Base-by-base conservation (phyloP, 35 echinoderm and acorn worm genomes). In the Ophioderma brevispina region DNA sequence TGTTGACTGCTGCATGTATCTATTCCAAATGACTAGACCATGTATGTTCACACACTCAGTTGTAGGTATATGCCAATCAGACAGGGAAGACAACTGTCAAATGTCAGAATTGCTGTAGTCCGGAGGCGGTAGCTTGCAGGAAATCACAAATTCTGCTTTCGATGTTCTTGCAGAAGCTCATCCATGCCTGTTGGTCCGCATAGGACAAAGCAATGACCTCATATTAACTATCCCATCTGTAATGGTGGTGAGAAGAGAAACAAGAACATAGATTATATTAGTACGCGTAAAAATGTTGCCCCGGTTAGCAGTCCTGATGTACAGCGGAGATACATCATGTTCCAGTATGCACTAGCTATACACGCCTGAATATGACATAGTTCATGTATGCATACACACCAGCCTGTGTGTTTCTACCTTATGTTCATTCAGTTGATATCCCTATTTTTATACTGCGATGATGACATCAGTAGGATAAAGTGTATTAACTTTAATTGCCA, bases 1-100 rank as follows among this genome's bases (percentile, higher is more conserved):
- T 91, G n/a, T n/a, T n/a, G 82, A 76, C 75, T 34, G 75, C 81
- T 35, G 64, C 76, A 85, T 28, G 64, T 49, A 84, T 23, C 25
- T 25, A 32, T 84, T 23, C 25, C 39, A 84, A 21, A 30, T 25
- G 55, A 18, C 14, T 46, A 84, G 5, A 18, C 17, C 41, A 55
- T 52, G 46, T 52, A 52, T 70, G 59, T 30, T 70, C 10, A 4
- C 17, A 46, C 41, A 8, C 5, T 4, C 41, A 46, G 5, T 8
- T 46, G 41, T 46, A 46, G 41, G 41, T 46, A 46, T 46, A 46
- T 46, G 17, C 41, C 4, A 46, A 46, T 46, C 41, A 46, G 41
- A 46, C 41, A 46, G 5, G 17, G 5, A 46, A 4, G 41, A 46
- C 4, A 6, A 70, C 15, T 13, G 59, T 6, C 5, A 70, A 70